phyloP scores from a whole-genome alignment of 2,113 vertebrate species.

The Zapus hudsonius region DNA sequence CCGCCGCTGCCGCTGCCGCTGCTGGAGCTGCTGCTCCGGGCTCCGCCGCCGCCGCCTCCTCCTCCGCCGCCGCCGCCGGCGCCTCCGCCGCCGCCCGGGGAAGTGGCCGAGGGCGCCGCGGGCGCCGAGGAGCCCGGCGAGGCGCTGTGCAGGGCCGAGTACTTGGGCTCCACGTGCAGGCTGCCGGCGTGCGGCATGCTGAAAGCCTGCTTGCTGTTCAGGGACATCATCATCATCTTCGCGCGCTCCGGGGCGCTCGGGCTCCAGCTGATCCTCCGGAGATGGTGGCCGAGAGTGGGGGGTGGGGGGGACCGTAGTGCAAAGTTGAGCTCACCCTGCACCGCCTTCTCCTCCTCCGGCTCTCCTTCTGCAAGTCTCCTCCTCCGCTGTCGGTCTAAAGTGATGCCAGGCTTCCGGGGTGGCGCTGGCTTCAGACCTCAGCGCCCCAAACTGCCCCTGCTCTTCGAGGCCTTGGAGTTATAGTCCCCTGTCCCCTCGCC shows the following conservation, averaged over 20 bases:
- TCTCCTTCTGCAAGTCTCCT: neutral
- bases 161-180: slow-evolving; percentile 95
- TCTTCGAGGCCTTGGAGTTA: slow-evolving; percentile 66
- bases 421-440: slow-evolving; percentile 53
- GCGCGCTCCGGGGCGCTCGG: slow-evolving; percentile 83
- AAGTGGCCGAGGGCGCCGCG: slow-evolving; percentile 88
- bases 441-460: slow-evolving; percentile 61
- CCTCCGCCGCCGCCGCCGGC: slow-evolving; percentile 79
- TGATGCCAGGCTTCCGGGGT: slow-evolving; percentile 44
- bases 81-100: slow-evolving; percentile 85
- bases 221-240: slow-evolving; percentile 99
- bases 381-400: neutral
- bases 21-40: slow-evolving; percentile 78
- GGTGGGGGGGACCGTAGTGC: slow-evolving; percentile 38
- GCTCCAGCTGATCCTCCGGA: slow-evolving; percentile 79
- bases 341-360: neutral
- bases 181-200: slow-evolving; percentile 92
- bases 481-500: slow-evolving; percentile 67
- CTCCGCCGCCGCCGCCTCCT: slow-evolving; percentile 54
- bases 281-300: slow-evolving; percentile 52
- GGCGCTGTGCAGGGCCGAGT: slow-evolving; percentile 93
- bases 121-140: slow-evolving; percentile 91
- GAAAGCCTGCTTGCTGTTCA: slow-evolving; percentile 98
- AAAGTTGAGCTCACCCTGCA: slow-evolving; percentile 38
- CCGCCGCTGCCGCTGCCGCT: slow-evolving; percentile 50